phyloP scores from a whole-genome alignment of 2,888 invertebrate species.

The Nemapogon koenigi region DNA sequence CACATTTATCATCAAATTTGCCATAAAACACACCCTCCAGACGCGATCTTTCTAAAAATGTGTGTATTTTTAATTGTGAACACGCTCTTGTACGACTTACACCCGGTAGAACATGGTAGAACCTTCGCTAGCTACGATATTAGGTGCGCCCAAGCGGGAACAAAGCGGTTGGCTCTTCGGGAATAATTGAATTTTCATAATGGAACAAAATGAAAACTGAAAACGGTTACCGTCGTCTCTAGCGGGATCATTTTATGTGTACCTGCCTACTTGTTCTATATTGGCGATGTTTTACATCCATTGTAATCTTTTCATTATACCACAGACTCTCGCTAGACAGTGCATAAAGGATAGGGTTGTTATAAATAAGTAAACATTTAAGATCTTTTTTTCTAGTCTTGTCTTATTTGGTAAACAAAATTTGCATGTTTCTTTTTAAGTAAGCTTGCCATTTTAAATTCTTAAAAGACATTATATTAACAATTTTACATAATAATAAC shows the following conservation, averaged over 20 bases:
- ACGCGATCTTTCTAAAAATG: slow-evolving; percentile 62
- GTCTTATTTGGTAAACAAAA: no score
- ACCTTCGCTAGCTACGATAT: slow-evolving; percentile 29
- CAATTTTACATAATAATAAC: no score
- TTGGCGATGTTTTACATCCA: no score
- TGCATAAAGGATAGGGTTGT: no score
- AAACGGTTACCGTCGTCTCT: slow-evolving; percentile 6
- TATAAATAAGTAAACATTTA: no score
- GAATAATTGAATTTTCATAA: slow-evolving; percentile 64
- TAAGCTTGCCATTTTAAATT: no score
- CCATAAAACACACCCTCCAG: slow-evolving; percentile 63
- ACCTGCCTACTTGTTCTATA: no score
- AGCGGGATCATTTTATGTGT: slow-evolving; percentile 6
- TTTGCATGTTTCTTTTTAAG: no score
- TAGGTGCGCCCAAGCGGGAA: slow-evolving; percentile 40
- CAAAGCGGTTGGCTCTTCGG: slow-evolving; percentile 39
- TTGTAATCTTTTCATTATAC: no score
- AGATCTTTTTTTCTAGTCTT: no score
- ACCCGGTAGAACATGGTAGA: slow-evolving; percentile 26
- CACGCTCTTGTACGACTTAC: slow-evolving; percentile 35
- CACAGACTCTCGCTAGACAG: no score
- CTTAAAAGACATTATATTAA: no score
- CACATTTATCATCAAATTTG: slow-evolving; percentile 62
- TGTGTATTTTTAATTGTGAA: slow-evolving; percentile 60
- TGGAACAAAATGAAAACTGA: slow-evolving; percentile 52